Base-by-base conservation (phyloP, 1,140 invertebrate genomes). In the Micrasema minimum region DNA sequence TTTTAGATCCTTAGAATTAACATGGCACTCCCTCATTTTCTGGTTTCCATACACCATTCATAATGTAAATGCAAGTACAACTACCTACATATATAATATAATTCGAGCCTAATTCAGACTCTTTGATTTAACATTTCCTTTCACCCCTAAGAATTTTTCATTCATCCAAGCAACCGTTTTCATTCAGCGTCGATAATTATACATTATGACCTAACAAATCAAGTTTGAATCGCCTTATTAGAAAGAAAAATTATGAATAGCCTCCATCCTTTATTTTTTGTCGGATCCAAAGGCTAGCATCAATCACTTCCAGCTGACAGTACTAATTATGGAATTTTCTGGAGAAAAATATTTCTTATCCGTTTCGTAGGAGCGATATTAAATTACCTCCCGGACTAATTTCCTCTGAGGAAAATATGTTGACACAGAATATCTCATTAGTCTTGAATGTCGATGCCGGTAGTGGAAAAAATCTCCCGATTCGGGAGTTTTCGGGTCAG, bases 291-390 rank as follows among this genome's bases (percentile, higher is more conserved):
- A 64, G 22, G 41, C 57, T 14, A 31, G 35, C 59, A 64, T 64
- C 59, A 64, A 64, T 64, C 59, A 64, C 59, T 64, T 64, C 23
- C 26, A 46, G 59, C 59, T 48, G 59, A 46, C 59, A 46, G 43
- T 20, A 41, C 31, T 64, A 64, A 64, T 64, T 64, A 64, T 64
- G 22, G 59, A 64, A 23, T 31, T 64, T 64, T 64, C 59, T 64
- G 38, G 14, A 26, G 22, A 46, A 46, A 64, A 64, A 46, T 46
- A 31, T 22, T 57, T 9, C 41, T 38, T 12, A 38, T 22, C 16
- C 35, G 35, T 12, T n/a, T n/a, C n/a, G n/a, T n/a, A n/a, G n/a
- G 23, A 18, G 37, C 16, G 35, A 12, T 59, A 38, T 38, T 43
- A 59, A 59, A 59, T 41, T 59, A 59, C 37, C 37, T 20, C 16